Conservation (phyloP, 1,140 invertebrate species). For the Berghia stephanieae region DNA sequence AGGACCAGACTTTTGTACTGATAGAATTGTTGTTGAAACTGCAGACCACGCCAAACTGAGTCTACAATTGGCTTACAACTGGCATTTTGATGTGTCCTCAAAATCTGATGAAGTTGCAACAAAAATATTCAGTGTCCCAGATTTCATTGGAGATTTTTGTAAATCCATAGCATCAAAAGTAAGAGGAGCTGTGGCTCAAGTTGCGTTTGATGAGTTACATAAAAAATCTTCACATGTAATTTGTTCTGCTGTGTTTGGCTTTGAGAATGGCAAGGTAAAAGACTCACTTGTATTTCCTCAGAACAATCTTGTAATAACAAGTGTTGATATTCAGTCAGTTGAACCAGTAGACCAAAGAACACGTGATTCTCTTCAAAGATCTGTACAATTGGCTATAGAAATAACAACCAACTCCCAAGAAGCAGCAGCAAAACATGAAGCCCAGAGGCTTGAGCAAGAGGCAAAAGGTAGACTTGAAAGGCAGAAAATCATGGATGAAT, state of each 20-base stretch:
- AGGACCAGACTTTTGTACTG: constrained; percentile 69
- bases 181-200: constrained; percentile 65
- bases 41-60: constrained; percentile 67
- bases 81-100: constrained; percentile 65
- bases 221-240: constrained; percentile 69
- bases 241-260: constrained; percentile 66
- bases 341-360: constrained; percentile 69
- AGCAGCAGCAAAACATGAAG: constrained; percentile 68
- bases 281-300: constrained; percentile 62
- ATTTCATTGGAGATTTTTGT: constrained; percentile 69
- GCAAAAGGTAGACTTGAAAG: constrained; percentile 66
- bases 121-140: constrained; percentile 68
- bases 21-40: constrained; percentile 68
- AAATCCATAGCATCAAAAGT: constrained; percentile 68
- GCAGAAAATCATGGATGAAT: constrained; percentile 67
- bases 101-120: constrained; percentile 50
- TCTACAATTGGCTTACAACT: constrained; percentile 68
- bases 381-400: constrained; percentile 68
- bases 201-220: constrained; percentile 68
- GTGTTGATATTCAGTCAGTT: constrained; percentile 68
- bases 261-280: constrained; percentile 59
- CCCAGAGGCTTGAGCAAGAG: constrained; percentile 68
- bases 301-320: constrained; percentile 67
- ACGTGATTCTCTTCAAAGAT: constrained; percentile 68
- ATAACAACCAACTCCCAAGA: constrained; percentile 68